Base-by-base conservation (phyloP, 2,797 vertebrate species). In the Hylomyscus alleni region DNA sequence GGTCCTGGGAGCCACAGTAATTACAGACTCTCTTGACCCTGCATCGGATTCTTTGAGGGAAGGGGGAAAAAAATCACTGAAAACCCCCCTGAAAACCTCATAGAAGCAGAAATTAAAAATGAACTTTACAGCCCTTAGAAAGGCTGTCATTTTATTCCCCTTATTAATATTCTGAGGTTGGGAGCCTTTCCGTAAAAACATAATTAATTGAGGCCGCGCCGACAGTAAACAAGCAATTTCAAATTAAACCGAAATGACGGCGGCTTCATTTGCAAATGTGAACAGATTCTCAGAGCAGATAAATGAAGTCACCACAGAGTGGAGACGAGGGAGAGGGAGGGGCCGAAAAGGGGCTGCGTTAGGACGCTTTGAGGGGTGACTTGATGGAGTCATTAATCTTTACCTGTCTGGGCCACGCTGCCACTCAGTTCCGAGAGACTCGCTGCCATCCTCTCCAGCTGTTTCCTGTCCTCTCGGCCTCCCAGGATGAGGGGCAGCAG, bases 211-310 rank as follows among this genome's bases (percentile, higher is more conserved):
- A 99, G 99, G 99, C 99, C 99, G 99, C 99, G 99, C 99, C 99
- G 99, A 99, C 99, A 99, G 99, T 99, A 99, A 99, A 99, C 99
- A 99, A 99, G 99, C 99, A 99, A 99, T 99, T 99, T 99, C 99
- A 99, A 99, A 99, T 99, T 99, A 99, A 99, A 99, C 99, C 99
- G 99, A 99, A 99, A 99, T 99, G 99, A 99, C 99, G 99, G 99
- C 99, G 98, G 99, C 99, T 99, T 99, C 99, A 99, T 99, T 99
- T 99, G 99, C 99, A 99, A 99, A 99, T 99, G 99, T 99, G 99
- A 99, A 99, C 99, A 99, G 99, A 99, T 99, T 99, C 99, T 99
- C 99, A 99, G 99, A 99, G 99, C 99, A 99, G 99, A 99, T 99
- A 99, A 99, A 99, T 99, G 99, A 99, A 99, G 98, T 98, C 98